phyloP scores from a whole-genome alignment of 2,888 invertebrate genomes.

The Epinotia ramella region DNA sequence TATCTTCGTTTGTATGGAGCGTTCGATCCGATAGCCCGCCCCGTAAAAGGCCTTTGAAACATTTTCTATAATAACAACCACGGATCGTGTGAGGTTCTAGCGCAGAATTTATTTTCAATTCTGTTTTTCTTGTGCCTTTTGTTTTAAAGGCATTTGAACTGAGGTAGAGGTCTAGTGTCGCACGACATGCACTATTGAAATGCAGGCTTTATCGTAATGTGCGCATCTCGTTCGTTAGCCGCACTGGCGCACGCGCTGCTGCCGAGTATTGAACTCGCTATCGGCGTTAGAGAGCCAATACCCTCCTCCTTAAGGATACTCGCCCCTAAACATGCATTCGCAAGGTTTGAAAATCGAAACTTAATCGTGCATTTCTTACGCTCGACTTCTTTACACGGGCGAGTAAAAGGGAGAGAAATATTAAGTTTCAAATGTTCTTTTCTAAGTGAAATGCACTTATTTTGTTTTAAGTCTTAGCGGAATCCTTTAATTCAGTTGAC shows the following conservation, averaged over 20 bases:
- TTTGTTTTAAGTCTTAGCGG: slow-evolving; percentile 49
- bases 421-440: not conserved
- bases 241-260: slow-evolving; percentile 59
- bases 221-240: slow-evolving; percentile 81
- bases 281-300: slow-evolving; percentile 77
- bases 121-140: slow-evolving; percentile 40
- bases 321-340: slow-evolving; percentile 42
- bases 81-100: slow-evolving; percentile 27
- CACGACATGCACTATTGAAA: slow-evolving; percentile 65
- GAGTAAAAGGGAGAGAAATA: not conserved
- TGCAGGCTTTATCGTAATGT: slow-evolving; percentile 73
- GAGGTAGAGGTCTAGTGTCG: slow-evolving; percentile 44
- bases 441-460: slow-evolving; percentile 47
- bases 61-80: slow-evolving; percentile 33
- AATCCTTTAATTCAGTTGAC: slow-evolving; percentile 31
- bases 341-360: not conserved
- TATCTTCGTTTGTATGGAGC: slow-evolving; percentile 11
- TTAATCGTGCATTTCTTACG: not conserved
- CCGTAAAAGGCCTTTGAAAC: slow-evolving; percentile 22
- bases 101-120: slow-evolving; percentile 45
- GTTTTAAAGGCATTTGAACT: slow-evolving; percentile 44
- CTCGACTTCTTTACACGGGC: not conserved
- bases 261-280: slow-evolving; percentile 77
- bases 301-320: slow-evolving; percentile 50
- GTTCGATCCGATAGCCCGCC: slow-evolving; percentile 16